A percentile compares a stretch with the other conserved stretches of the same genome.
phyloP scores from a whole-genome alignment of 2,888 invertebrate species.

The Orgyia antiqua region DNA sequence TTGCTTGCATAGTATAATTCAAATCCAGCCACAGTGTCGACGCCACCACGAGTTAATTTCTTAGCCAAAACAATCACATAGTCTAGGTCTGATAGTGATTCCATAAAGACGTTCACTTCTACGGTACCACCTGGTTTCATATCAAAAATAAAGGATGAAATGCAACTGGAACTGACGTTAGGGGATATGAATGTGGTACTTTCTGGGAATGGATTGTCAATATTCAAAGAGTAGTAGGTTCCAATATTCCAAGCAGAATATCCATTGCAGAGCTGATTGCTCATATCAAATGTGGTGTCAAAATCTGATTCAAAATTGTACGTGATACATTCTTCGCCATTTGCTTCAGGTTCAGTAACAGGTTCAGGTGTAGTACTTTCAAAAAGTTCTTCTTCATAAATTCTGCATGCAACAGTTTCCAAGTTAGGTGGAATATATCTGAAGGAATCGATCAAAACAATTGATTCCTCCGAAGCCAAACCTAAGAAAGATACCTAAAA shows the following conservation, averaged over 20 bases:
- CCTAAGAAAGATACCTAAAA: constrained; percentile 32
- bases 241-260: constrained; percentile 32
- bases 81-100: constrained; percentile 23
- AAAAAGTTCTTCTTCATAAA: constrained; percentile 19
- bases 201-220: constrained; percentile 25
- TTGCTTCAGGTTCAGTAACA: constrained; percentile 10
- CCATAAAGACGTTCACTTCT: constrained; percentile 36
- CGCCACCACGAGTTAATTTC: constrained; percentile 18
- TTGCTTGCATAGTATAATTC: constrained; percentile 26
- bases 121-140: constrained; percentile 33
- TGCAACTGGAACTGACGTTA: constrained; percentile 30
- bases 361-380: constrained; percentile 13
- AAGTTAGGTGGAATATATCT: constrained; percentile 23
- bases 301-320: constrained; percentile 35
- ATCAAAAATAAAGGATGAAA: constrained; percentile 33
- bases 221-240: constrained; percentile 26
- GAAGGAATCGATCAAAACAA: constrained; percentile 29
- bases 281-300: constrained; percentile 25
- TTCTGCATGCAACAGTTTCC: constrained; percentile 12
- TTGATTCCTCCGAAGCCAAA: constrained; percentile 16
- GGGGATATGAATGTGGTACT: constrained; percentile 36
- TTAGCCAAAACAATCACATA: constrained; percentile 34
- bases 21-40: constrained; percentile 31
- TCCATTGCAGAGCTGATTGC: constrained; percentile 27
- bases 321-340: constrained; percentile 29